Base-by-base conservation (phyloP, 2,888 invertebrate species). In the Pyrrhia umbra region DNA sequence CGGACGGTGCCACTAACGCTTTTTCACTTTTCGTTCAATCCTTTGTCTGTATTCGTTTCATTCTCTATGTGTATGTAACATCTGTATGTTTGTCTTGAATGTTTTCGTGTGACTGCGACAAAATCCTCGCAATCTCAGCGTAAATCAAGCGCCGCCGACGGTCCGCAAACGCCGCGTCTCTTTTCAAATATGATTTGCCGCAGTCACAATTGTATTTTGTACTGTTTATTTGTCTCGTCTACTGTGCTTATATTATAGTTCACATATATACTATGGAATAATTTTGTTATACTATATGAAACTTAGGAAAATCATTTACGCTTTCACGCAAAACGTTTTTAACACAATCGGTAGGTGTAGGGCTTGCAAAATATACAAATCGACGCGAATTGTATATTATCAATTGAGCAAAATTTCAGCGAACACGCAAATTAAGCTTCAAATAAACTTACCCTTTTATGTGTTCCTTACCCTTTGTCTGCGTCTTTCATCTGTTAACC, bases 401-500 rank as follows among this genome's bases (percentile, higher is more conserved):
- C 89, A 90, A 91, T 91, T 88, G 91, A 93, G 92, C 93, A 92
- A 93, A 93, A 90, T 92, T 91, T 90, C 91, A 93, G 91, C 93
- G 89, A 93, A 94, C 95, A 95, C 94, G 94, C 94, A 94, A 94
- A 93, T 92, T 92, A 90, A 92, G 94, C 95, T 94, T 93, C 95
- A 92, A 93, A 94, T 93, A 92, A 95, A 94, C 93, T 93, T 93
- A 94, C 95, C 95, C 95, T 93, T 95, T 95, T 95, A 95, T 95
- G 95, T 96, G 92, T 92, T 95, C 95, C 95, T 92, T 94, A 96
- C 96, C 96, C 96, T 96, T 96, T 97, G 97, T 97, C 97, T 97
- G 96, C 97, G 97, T 97, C 97, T 96, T 94, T 95, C 97, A 97
- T 96, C 96, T 96, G 96, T 96, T 95, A 96, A 95, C 95, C 94